Evolutionary conservation across 2,888 invertebrate genomes (phyloP).

Genomic region (Tetragnatha montana): DNA sequence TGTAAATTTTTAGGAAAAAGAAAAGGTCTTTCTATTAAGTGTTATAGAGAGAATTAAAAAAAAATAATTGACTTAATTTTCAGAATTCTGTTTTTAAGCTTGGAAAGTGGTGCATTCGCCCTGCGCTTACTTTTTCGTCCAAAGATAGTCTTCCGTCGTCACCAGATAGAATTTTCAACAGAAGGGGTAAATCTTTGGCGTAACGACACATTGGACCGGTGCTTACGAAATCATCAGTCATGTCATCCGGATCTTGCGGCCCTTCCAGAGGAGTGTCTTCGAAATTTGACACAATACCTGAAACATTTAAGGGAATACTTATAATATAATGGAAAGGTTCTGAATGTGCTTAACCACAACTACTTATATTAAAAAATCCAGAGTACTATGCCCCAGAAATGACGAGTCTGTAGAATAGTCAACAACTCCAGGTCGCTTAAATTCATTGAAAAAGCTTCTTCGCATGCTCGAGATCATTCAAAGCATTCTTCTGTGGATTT

Average conservation of each 20-base stretch:
- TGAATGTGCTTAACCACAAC: background rate
- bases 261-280: background rate
- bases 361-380: background rate
- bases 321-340: background rate
- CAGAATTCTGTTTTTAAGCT: no score
- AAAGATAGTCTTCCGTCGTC: constrained; percentile 15
- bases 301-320: background rate
- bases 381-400: background rate
- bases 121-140: background rate
- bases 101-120: background rate
- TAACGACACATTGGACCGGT: constrained; percentile 86
- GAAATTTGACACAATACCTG: background rate
- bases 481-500: no score
- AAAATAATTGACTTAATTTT: no score
- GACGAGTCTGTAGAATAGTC: no score
- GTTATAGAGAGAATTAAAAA: no score
- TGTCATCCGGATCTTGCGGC: background rate
- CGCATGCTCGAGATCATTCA: no score
- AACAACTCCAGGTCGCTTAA: no score
- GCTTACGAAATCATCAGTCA: background rate
- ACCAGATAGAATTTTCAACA: constrained; percentile 81
- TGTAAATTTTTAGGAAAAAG: no score
- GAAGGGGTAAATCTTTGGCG: constrained; percentile 87
- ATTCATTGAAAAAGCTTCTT: no score
- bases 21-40: no score